Evolutionary conservation across 1,140 invertebrate species (phyloP).

Genomic region (Cyclina sinensis): DNA sequence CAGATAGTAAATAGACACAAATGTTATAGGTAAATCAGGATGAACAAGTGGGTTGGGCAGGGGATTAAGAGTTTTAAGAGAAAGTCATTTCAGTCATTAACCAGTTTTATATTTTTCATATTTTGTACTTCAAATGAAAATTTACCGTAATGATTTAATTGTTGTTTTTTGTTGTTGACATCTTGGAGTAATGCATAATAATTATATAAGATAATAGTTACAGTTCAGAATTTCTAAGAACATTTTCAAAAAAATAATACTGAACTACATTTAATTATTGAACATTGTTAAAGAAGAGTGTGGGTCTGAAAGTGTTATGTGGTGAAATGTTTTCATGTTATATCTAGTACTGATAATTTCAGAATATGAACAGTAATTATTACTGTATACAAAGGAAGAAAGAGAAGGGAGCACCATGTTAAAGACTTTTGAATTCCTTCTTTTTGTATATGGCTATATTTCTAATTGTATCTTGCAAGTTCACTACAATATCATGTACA

Average conservation of each 20-base stretch:
- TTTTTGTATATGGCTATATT: conserved; percentile 36
- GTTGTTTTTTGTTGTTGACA: conserved; percentile 43
- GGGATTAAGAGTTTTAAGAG: conserved; percentile 43
- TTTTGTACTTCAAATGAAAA: conserved; percentile 41
- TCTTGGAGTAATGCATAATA: conserved; percentile 52
- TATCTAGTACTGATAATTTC: conserved; percentile 25
- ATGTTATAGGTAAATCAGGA: conserved; percentile 44
- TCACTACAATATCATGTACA: conserved; percentile 35
- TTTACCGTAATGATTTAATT: conserved; percentile 46
- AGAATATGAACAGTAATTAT: conserved; percentile 36
- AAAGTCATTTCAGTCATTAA: conserved; percentile 44
- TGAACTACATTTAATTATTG: conserved; percentile 20
- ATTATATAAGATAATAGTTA: conserved; percentile 39
- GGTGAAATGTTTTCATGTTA: conserved; percentile 32
- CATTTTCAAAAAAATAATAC: conserved; percentile 52
- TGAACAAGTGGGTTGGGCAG: conserved; percentile 42
- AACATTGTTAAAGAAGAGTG: conserved; percentile 21
- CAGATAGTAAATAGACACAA: conserved; percentile 41
- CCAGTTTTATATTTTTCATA: conserved; percentile 45
- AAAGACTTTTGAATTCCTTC: conserved; percentile 33
- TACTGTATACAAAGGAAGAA: conserved; percentile 9
- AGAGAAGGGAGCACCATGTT: conserved; percentile 34
- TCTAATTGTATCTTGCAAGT: conserved; percentile 35
- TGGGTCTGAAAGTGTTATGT: conserved; percentile 26
- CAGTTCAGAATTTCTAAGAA: conserved; percentile 40